Percentiles rank a stretch among this genome's conserved stretches.
These are phyloP conservation scores for Galago senegalensis DNA, from an alignment of 2,797 vertebrate genomes.

Conservation along the genomic window DNA sequence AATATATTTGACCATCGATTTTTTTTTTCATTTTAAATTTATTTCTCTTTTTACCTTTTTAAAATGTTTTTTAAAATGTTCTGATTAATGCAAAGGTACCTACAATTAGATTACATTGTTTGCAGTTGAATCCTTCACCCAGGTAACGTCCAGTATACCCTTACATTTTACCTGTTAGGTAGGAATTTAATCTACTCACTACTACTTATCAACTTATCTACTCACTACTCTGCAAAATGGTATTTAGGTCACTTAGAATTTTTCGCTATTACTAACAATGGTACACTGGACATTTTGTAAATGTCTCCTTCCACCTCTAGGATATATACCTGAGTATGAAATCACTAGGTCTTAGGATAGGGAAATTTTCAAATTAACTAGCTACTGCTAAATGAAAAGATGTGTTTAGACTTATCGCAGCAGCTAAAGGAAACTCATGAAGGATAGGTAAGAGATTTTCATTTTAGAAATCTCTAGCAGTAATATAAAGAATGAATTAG, in stretches of 20 bases:
- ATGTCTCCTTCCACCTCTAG: background rate
- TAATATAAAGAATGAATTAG: background rate
- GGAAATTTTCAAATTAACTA: background rate
- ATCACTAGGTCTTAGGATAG: background rate
- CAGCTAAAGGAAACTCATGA: background rate
- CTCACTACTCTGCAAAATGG: background rate
- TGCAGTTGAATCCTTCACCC: too few relatives aligned
- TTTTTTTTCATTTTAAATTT: too few relatives aligned
- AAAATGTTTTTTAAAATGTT: too few relatives aligned
- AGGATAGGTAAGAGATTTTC: background rate
- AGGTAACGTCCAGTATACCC: too few relatives aligned
- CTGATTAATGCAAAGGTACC: too few relatives aligned
- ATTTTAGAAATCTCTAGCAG: background rate
- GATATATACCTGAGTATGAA: background rate
- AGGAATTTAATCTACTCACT: background rate
- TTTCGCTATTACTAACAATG: background rate
- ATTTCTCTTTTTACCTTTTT: too few relatives aligned
- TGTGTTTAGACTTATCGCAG: background rate
- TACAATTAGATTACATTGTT: too few relatives aligned
- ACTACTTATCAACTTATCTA: background rate
- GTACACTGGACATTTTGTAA: background rate
- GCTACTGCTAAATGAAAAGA: background rate
- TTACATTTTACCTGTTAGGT: too few relatives aligned
- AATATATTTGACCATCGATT: background rate
- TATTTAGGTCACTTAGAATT: background rate